Evolutionary conservation across 2,113 vertebrate species (phyloP).

Genomic region (Haliaeetus leucogaster): DNA sequence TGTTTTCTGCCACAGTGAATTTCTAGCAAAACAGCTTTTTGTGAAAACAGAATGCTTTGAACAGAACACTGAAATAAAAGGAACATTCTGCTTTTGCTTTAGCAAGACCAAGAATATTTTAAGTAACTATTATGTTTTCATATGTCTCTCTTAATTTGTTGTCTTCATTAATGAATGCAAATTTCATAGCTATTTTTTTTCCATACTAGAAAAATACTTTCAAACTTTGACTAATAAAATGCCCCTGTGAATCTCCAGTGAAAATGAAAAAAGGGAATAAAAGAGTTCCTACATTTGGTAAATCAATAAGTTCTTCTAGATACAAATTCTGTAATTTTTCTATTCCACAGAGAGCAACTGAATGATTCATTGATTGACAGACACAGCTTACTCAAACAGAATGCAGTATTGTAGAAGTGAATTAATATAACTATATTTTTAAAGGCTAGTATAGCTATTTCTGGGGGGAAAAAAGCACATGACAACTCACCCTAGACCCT

Average conservation of each 20-base stretch:
- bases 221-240: background rate
- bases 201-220: background rate
- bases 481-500: background rate
- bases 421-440: background rate
- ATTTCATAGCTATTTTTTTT: background rate
- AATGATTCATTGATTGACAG: background rate
- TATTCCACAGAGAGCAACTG: background rate
- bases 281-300: background rate
- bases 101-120: background rate
- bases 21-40: background rate
- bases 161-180: background rate
- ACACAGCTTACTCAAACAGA: background rate
- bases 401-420: background rate
- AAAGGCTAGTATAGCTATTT: background rate
- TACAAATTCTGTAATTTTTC: background rate
- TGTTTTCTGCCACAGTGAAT: slow-evolving; percentile 26
- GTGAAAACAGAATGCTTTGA: background rate
- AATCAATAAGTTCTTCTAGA: background rate
- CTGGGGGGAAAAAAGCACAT: background rate
- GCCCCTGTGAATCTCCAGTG: background rate
- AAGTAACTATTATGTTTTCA: background rate
- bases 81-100: background rate
- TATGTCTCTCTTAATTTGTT: background rate
- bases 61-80: background rate
- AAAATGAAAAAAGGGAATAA: background rate